These are phyloP conservation scores for Stichopus chloronotus DNA, from an alignment of 35 echinoderm and acorn worm genomes.

Conservation along the genomic window DNA sequence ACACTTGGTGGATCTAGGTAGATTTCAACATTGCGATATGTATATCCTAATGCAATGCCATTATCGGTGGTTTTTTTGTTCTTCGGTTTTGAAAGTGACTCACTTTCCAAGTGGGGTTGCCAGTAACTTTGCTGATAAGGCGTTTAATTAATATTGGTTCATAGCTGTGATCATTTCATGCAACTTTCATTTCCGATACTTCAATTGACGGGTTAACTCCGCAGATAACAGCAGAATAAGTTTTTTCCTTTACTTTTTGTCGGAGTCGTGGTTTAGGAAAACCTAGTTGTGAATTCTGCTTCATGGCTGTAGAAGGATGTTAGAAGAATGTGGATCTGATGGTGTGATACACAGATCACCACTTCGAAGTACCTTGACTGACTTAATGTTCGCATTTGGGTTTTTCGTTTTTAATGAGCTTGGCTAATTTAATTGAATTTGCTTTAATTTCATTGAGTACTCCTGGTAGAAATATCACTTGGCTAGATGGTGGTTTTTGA, in stretches of 20 bases:
- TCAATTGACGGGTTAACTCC: neutral
- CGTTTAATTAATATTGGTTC: neutral
- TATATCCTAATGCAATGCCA: neutral
- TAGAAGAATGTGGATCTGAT: neutral
- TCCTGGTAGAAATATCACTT: neutral
- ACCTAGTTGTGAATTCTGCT: slow-evolving; percentile 11
- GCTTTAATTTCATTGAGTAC: neutral
- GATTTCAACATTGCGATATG: neutral
- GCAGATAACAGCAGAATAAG: neutral
- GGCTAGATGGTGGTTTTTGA: neutral
- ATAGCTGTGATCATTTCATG: neutral
- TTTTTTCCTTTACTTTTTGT: neutral
- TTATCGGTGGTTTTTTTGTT: neutral
- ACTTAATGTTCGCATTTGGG: neutral
- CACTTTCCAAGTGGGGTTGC: neutral
- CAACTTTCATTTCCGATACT: neutral
- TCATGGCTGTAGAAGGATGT: neutral
- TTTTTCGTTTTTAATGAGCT: neutral
- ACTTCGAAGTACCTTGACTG: no score
- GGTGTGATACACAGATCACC: neutral
- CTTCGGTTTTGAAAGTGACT: neutral
- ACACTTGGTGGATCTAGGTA: neutral
- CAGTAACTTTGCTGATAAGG: neutral
- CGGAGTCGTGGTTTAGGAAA: neutral
- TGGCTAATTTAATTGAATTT: slow-evolving; percentile 1